Percentiles rank a stretch among this genome's conserved stretches.
These are phyloP conservation scores for Imbricaverruca yamaguchii DNA, from an alignment of 2,888 invertebrate species.

Conservation along the genomic window DNA sequence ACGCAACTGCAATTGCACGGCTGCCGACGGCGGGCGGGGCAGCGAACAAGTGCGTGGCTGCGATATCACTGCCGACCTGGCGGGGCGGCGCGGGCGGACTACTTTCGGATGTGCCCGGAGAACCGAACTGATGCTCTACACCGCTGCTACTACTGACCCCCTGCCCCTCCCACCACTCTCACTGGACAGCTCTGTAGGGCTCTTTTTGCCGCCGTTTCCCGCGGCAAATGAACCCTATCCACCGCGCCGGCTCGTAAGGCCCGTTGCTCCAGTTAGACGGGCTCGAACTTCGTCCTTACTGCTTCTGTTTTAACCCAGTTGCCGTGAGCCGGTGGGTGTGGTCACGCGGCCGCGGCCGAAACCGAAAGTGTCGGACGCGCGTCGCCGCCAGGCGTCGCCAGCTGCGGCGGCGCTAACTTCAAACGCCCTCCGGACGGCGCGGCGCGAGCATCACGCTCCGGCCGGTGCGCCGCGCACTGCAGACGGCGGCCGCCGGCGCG, in stretches of 20 bases:
- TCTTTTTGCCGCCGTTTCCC: constrained; percentile 17
- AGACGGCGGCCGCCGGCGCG: neutral
- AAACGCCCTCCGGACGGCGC: neutral
- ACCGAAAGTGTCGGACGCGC: neutral
- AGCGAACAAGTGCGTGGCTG: neutral
- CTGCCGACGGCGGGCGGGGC: neutral
- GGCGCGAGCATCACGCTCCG: neutral
- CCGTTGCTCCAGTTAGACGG: constrained; percentile 1
- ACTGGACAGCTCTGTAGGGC: constrained; percentile 12
- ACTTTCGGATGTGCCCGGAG: constrained; percentile 11
- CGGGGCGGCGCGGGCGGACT: neutral
- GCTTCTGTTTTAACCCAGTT: constrained; percentile 21
- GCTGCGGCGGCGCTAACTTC: neutral
- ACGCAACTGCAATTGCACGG: too few relatives aligned
- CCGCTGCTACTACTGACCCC: constrained; percentile 17
- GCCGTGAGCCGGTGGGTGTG: constrained; percentile 12
- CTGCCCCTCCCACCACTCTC: constrained; percentile 22
- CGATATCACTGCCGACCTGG: neutral
- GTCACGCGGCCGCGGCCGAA: neutral
- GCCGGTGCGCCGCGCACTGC: neutral
- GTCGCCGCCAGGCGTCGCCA: neutral
- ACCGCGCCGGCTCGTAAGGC: constrained; percentile 9
- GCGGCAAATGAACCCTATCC: constrained; percentile 19
- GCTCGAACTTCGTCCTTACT: constrained; percentile 16
- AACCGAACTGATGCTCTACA: constrained; percentile 17